Conservation (phyloP, 1,140 invertebrate genomes). For the Brachystomella parvula region DNA sequence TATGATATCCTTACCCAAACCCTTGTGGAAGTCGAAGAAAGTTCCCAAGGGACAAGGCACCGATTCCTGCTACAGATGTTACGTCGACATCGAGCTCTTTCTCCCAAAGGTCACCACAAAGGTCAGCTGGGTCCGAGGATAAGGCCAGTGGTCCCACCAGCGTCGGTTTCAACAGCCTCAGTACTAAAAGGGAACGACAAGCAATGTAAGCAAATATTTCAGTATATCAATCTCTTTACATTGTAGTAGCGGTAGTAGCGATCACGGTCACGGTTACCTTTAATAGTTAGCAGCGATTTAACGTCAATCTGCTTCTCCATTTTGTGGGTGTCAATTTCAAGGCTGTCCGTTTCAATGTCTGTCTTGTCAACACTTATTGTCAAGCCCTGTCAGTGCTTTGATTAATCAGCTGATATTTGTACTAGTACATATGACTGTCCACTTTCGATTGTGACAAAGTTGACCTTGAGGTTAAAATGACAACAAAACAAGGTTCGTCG, state of each 20-base stretch:
- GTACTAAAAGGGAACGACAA: slow-evolving; percentile 55
- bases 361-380: neutral
- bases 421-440: neutral
- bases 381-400: neutral
- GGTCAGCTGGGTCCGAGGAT: slow-evolving; percentile 72
- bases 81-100: slow-evolving; percentile 68
- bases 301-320: slow-evolving; percentile 26
- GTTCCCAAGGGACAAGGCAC: slow-evolving; percentile 73
- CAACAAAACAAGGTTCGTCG: too few relatives aligned
- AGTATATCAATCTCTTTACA: neutral
- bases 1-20: slow-evolving; percentile 65
- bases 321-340: neutral
- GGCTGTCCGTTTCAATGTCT: neutral
- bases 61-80: slow-evolving; percentile 64
- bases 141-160: slow-evolving; percentile 69
- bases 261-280: slow-evolving; percentile 30
- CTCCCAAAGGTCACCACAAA: slow-evolving; percentile 68
- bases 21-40: slow-evolving; percentile 89
- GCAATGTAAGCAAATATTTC: neutral
- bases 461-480: too few relatives aligned
- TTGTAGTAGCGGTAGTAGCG: neutral
- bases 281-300: slow-evolving; percentile 30
- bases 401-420: neutral
- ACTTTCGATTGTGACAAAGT: too few relatives aligned
- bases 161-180: slow-evolving; percentile 81